These are phyloP conservation scores for Monochamus saltuarius DNA, from an alignment of 1,140 invertebrate genomes.

Conservation along the genomic window DNA sequence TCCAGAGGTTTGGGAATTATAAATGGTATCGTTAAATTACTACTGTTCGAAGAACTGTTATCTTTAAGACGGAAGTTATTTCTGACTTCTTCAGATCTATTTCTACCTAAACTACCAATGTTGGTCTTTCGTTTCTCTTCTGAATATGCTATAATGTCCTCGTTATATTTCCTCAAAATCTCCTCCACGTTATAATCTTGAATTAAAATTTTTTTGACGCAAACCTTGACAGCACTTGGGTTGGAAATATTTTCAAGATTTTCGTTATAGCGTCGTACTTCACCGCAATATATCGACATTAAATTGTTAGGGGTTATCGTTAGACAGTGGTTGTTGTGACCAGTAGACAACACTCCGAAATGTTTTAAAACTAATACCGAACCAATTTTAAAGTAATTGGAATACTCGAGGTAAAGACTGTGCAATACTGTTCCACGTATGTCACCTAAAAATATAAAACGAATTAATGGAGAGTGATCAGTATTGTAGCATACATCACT, in stretches of 20 bases:
- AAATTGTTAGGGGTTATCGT: slow-evolving; percentile 31
- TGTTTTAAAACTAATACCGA: slow-evolving; percentile 30
- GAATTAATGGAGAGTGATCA: neutral
- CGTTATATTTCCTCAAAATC: slow-evolving; percentile 12
- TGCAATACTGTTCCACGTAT: slow-evolving; percentile 30
- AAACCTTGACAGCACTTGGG: neutral
- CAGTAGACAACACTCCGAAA: slow-evolving; percentile 25
- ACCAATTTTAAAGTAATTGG: slow-evolving; percentile 19
- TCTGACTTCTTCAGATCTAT: neutral
- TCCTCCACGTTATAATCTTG: slow-evolving; percentile 14
- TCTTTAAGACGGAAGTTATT: slow-evolving; percentile 5
- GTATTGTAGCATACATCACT: no score
- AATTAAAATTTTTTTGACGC: slow-evolving; percentile 20
- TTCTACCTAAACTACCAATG: no score
- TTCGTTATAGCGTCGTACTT: neutral
- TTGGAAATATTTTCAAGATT: slow-evolving; percentile 4
- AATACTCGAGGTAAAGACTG: slow-evolving; percentile 27
- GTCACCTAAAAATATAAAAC: slow-evolving; percentile 23
- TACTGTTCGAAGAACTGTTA: neutral
- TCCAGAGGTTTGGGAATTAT: neutral
- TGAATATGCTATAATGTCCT: neutral
- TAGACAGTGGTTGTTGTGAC: slow-evolving; percentile 28
- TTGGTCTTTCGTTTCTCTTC: neutral
- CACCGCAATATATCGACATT: slow-evolving; percentile 23
- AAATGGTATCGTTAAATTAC: neutral